Base-by-base conservation (phyloP, 2,113 vertebrate species). In the Vulpes vulpes region DNA sequence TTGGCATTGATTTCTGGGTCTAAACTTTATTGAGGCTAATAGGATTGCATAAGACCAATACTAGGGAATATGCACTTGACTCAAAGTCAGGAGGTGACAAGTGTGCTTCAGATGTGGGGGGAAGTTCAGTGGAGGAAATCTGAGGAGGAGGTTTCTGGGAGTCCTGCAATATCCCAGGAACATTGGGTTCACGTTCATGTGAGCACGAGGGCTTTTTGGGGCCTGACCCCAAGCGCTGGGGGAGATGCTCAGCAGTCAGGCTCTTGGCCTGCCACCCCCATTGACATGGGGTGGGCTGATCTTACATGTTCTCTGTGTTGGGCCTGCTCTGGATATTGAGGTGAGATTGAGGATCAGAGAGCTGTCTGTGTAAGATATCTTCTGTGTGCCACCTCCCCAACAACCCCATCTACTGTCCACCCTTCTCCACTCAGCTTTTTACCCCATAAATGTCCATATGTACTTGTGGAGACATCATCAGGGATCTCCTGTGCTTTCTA, bases 271-370 rank as follows among this genome's bases (percentile, higher is more conserved):
- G 15, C 27, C 53, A 11, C 4, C 10, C 3, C 5, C 0, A 0
- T 14, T 3, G 93, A 94, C 35, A 30, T 67, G 23, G 60, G 32
- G 12, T 0, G 2, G 55, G 32, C 19, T 27, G 5, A 5, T 20
- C 2, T 55, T 15, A 1, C n/a, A 9, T 1, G 15, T 3, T 14
- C n/a, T 20, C 1, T 16, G 1, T 12, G 20, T 35, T 27, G 38
- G 49, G 35, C 1, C 23, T 49, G 1, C 73, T 49, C 38, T 49
- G 43, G 8, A 25, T 3, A 2, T 49, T 15, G 51, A 78, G 9
- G 3, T 0, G 19, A 17, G 3, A 10, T 1, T 27, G 84, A 49
- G 23, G n/a, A 8, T 17, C n/a, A 32, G 83, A 65, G 49, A 59
- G 27, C 7, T 8, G 1, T 67, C 51, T 43, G 27, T 64, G 17